These are phyloP conservation scores for Dasysyrphus albostriatus DNA, from an alignment of 2,888 invertebrate species.

Conservation along the genomic window DNA sequence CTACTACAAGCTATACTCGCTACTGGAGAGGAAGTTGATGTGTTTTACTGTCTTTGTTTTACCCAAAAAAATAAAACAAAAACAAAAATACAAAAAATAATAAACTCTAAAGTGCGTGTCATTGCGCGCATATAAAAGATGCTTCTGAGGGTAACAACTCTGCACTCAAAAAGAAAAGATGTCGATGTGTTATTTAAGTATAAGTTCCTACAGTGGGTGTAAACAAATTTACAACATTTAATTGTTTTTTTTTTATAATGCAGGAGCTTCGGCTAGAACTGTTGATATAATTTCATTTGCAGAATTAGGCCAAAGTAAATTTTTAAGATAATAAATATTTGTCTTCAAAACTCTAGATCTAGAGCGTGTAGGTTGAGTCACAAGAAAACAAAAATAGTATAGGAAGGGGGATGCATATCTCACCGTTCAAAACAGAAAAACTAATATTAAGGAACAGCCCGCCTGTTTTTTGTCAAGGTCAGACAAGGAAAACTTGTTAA, in stretches of 20 bases:
- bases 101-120: slow-evolving; percentile 61
- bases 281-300: neutral
- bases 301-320: neutral
- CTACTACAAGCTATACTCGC: slow-evolving; percentile 10
- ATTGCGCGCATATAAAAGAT: slow-evolving; percentile 66
- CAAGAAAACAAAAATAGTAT: too few relatives aligned
- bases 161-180: slow-evolving; percentile 22
- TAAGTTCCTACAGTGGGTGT: slow-evolving; percentile 12
- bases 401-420: too few relatives aligned
- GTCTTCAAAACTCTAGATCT: too few relatives aligned
- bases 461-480: too few relatives aligned
- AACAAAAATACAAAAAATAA: slow-evolving; percentile 37
- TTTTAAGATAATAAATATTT: neutral
- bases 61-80: slow-evolving; percentile 35
- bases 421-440: too few relatives aligned
- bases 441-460: too few relatives aligned
- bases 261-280: neutral
- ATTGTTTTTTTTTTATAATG: neutral
- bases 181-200: slow-evolving; percentile 29
- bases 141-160: slow-evolving; percentile 45
- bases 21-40: slow-evolving; percentile 71
- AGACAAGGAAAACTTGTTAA: too few relatives aligned
- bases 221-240: neutral
- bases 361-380: too few relatives aligned
- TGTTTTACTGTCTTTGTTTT: slow-evolving; percentile 64